Conservation (phyloP, 2,888 invertebrate species). For the Athalia cordata region DNA sequence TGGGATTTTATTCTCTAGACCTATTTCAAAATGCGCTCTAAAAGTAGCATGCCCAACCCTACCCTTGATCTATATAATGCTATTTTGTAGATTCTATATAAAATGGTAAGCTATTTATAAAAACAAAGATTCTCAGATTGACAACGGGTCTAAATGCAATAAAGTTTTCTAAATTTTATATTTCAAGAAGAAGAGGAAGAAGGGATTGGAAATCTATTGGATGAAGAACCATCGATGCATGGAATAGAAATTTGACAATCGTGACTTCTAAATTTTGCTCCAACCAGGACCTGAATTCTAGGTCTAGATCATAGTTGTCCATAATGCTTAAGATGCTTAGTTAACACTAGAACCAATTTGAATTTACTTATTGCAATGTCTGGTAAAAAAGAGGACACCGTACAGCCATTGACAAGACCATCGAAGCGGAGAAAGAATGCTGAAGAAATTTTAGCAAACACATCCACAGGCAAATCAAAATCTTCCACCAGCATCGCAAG, state of each 20-base stretch:
- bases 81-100: background rate
- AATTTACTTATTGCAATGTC: constrained; percentile 28
- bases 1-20: constrained; percentile 20
- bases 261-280: constrained; percentile 12
- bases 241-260: constrained; percentile 23
- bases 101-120: background rate
- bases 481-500: background rate
- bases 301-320: constrained; percentile 21
- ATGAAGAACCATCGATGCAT: constrained; percentile 26
- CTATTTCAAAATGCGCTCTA: constrained; percentile 4
- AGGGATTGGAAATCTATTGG: background rate
- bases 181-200: constrained; percentile 3
- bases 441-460: constrained; percentile 28
- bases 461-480: constrained; percentile 22
- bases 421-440: constrained; percentile 32
- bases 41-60: constrained; percentile 26
- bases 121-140: background rate
- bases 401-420: constrained; percentile 10
- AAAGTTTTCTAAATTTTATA: constrained; percentile 29
- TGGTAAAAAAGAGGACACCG: constrained; percentile 28
- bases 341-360: background rate
- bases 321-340: constrained; percentile 8
- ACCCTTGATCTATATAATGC: constrained; percentile 9
- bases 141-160: background rate
- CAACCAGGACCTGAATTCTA: constrained; percentile 7